These are phyloP conservation scores for Hozukius guyotensis DNA, from an alignment of 2,797 vertebrate genomes.

Conservation along the genomic window DNA sequence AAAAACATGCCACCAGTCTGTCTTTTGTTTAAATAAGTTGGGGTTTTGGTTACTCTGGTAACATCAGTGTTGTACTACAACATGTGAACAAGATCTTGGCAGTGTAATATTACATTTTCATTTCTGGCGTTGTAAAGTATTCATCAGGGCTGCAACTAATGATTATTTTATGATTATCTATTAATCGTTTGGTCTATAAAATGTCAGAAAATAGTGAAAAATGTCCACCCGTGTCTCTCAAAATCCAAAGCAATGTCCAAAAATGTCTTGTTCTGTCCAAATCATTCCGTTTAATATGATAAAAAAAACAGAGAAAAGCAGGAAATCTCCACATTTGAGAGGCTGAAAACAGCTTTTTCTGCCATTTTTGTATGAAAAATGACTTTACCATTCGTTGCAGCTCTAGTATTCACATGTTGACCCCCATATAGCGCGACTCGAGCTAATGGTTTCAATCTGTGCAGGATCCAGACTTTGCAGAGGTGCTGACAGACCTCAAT, in stretches of 20 bases:
- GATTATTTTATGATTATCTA: too few species aligned
- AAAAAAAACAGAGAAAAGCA: too few species aligned
- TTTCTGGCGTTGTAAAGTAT: neutral
- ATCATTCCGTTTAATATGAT: too few species aligned
- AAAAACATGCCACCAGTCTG: conserved; percentile 1
- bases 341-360: too few species aligned
- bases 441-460: conserved; percentile 32
- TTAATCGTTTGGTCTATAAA: too few species aligned
- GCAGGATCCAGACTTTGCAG: conserved; percentile 93
- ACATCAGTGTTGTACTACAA: conserved; percentile 31
- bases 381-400: too few species aligned
- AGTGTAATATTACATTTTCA: conserved; percentile 18
- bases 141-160: too few species aligned
- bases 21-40: conserved; percentile 1
- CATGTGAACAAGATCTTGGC: conserved; percentile 6
- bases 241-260: too few species aligned
- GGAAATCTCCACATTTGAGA: too few species aligned
- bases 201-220: too few species aligned
- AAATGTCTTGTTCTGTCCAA: too few species aligned
- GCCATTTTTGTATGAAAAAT: too few species aligned
- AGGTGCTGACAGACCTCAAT: conserved; percentile 91
- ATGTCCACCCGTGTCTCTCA: accelerated
- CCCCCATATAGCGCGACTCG: neutral
- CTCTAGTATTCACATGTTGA: neutral
- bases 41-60: conserved; percentile 16